phyloP scores from a whole-genome alignment of 2,888 invertebrate species.

The Frankliniella intonsa region DNA sequence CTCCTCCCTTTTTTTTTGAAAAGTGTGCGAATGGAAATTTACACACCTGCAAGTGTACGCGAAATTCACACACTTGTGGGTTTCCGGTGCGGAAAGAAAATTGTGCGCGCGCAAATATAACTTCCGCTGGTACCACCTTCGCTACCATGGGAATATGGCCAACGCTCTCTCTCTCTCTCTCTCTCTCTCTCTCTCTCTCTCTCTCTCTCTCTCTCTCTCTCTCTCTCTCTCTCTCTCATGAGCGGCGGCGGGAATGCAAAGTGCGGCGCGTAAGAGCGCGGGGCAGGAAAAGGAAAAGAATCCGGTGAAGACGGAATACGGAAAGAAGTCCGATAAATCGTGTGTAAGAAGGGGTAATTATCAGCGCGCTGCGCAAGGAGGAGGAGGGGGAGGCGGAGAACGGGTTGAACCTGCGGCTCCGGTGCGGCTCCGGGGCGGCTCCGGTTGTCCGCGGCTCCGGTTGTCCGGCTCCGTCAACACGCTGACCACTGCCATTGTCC shows the following conservation, averaged over 20 bases:
- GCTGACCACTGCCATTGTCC: not conserved
- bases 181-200: not conserved
- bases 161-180: too few species aligned
- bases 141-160: too few species aligned
- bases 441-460: too few species aligned
- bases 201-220: not conserved
- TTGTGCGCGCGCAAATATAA: too few species aligned
- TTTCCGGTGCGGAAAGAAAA: too few species aligned
- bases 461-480: not conserved
- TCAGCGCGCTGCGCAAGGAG: not conserved
- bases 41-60: too few species aligned
- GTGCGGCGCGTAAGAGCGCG: too few species aligned
- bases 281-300: not conserved
- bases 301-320: not conserved
- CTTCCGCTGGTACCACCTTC: too few species aligned
- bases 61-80: too few species aligned
- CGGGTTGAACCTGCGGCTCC: not conserved
- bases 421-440: not conserved
- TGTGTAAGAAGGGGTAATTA: constrained; percentile 18
- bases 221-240: not conserved
- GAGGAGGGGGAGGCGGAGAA: not conserved
- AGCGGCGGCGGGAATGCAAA: too few species aligned
- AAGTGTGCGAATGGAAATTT: too few species aligned
- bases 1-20: too few species aligned
- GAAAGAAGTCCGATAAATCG: constrained; percentile 8